Evolutionary conservation across 2,797 vertebrate species (phyloP).

Genomic region (Sitta carolinensis): DNA sequence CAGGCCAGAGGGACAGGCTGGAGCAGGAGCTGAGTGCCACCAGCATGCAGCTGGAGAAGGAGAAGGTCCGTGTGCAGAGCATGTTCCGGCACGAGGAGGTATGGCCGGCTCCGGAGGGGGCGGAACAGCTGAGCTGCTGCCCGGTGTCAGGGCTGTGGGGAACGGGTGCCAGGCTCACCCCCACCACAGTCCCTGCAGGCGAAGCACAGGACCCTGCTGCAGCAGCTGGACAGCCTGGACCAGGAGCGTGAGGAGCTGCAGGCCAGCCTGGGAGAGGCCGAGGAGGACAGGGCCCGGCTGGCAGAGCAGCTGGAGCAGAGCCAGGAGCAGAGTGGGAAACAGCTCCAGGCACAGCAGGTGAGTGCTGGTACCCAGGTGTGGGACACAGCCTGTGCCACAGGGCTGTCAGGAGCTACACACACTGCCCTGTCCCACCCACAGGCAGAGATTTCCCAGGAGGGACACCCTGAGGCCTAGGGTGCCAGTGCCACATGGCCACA

Average conservation of each 20-base stretch:
- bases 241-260: constrained; percentile 83
- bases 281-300: constrained; percentile 69
- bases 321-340: constrained; percentile 57
- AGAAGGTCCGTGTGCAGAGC: constrained; percentile 82
- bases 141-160: fast-evolving
- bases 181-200: constrained; percentile 83
- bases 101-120: fast-evolving
- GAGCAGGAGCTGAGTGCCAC: constrained; percentile 72
- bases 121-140: neutral
- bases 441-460: neutral
- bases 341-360: constrained; percentile 82
- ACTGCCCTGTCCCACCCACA: fast-evolving
- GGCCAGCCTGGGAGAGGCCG: constrained; percentile 71
- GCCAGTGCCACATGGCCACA: neutral
- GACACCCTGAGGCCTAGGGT: neutral
- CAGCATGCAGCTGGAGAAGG: constrained; percentile 81
- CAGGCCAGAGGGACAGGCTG: constrained; percentile 52
- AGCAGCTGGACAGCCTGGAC: constrained; percentile 81
- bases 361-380: neutral
- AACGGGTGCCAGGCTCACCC: neutral
- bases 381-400: neutral
- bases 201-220: constrained; percentile 82
- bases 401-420: neutral
- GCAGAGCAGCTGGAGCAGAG: constrained; percentile 73
- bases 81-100: constrained; percentile 86